Percentiles rank a stretch among this genome's conserved stretches.
Conservation (phyloP, 2,888 invertebrate species). For the Hydropsyche betteni region DNA sequence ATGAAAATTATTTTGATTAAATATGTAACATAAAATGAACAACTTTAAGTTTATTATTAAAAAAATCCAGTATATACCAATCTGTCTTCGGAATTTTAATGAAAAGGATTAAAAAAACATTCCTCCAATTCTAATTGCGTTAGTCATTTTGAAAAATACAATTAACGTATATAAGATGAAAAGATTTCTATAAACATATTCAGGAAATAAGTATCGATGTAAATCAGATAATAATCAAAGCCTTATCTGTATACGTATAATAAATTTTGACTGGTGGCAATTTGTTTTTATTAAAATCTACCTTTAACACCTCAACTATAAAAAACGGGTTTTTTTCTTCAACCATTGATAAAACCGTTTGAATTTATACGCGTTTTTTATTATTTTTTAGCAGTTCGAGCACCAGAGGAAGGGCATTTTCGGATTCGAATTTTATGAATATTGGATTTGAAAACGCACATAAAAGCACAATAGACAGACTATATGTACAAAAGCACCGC, state of each 20-base stretch:
- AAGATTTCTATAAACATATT: background rate
- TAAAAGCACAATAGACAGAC: background rate
- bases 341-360: background rate
- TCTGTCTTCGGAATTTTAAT: too few relatives aligned
- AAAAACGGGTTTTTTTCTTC: constrained; percentile 2
- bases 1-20: too few relatives aligned
- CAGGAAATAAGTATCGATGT: constrained; percentile 16
- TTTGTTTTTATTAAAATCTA: constrained; percentile 17
- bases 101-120: too few relatives aligned
- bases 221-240: constrained; percentile 12
- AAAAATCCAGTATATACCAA: too few relatives aligned
- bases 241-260: background rate
- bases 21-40: too few relatives aligned
- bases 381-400: background rate
- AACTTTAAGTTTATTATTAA: too few relatives aligned
- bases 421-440: background rate
- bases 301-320: background rate
- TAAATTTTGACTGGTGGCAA: constrained; percentile 12
- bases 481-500: background rate
- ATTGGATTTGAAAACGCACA: background rate
- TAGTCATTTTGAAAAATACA: too few relatives aligned
- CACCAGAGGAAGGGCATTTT: background rate
- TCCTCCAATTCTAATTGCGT: too few relatives aligned
- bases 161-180: background rate
- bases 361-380: background rate